These are phyloP conservation scores for Drosophila cracens DNA, from an alignment of 2,888 invertebrate genomes.

Conservation along the genomic window DNA sequence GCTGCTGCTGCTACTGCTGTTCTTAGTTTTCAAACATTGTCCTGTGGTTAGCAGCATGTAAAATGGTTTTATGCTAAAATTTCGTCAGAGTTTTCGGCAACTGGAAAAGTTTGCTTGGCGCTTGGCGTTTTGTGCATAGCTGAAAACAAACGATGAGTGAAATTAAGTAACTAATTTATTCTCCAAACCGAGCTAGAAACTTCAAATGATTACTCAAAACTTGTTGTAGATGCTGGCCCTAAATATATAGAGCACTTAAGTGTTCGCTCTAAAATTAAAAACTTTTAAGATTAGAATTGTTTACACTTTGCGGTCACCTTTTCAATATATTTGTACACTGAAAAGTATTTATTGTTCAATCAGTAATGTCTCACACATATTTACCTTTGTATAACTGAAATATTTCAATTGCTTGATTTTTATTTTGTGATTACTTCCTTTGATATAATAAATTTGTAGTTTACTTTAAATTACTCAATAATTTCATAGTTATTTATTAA, in stretches of 20 bases:
- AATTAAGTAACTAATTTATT: conserved; percentile 49
- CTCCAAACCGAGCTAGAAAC: conserved; percentile 21
- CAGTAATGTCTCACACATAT: neutral
- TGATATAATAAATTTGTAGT: neutral
- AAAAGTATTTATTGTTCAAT: neutral
- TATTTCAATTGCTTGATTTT: neutral
- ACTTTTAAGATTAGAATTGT: conserved; percentile 2
- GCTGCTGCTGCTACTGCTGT: conserved; percentile 13
- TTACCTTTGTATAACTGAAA: neutral
- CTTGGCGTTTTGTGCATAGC: conserved; percentile 17
- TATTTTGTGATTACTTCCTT: neutral
- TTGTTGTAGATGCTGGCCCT: neutral
- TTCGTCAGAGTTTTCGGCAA: conserved; percentile 33
- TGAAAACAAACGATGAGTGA: conserved; percentile 31
- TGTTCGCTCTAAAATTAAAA: neutral
- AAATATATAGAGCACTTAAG: neutral
- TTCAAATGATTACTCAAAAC: conserved; percentile 12
- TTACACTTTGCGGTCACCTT: neutral
- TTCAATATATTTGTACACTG: neutral
- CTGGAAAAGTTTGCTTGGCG: conserved; percentile 36
- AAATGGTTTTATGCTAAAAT: conserved; percentile 78
- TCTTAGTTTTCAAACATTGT: conserved; percentile 74
- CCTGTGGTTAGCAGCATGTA: conserved; percentile 78
- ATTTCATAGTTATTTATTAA: neutral
- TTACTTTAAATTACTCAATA: neutral